A percentile compares a stretch with the other conserved stretches of the same genome.
These are phyloP conservation scores for Hippopotamyrus pictus DNA, from an alignment of 2,797 vertebrate genomes.

Conservation along the genomic window DNA sequence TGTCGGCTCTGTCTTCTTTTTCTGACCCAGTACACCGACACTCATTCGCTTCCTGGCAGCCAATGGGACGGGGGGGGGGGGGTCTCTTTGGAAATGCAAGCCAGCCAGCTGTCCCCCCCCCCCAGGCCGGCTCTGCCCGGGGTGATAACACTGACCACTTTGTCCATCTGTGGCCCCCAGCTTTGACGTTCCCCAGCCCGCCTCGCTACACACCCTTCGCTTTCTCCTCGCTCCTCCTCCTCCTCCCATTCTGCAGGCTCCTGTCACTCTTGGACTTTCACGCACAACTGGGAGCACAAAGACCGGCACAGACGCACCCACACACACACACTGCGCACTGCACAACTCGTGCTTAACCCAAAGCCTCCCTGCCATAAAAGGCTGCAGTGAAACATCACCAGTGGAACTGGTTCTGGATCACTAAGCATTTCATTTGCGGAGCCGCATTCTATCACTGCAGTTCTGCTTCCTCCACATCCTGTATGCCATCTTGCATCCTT, in stretches of 20 bases:
- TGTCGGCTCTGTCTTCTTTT: too few relatives aligned
- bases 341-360: background rate
- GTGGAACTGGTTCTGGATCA: background rate
- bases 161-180: constrained; percentile 34
- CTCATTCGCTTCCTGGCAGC: background rate
- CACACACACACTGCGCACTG: background rate
- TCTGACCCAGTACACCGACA: too few relatives aligned
- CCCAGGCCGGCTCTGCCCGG: constrained; percentile 35
- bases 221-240: constrained; percentile 17
- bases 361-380: background rate
- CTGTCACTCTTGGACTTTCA: background rate
- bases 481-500: background rate
- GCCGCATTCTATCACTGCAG: background rate
- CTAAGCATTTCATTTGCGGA: background rate
- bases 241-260: constrained; percentile 7
- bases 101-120: constrained; percentile 59
- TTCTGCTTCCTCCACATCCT: background rate
- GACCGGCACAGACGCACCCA: background rate
- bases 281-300: constrained; percentile 2
- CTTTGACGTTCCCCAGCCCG: constrained; percentile 32
- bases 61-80: background rate
- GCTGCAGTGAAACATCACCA: background rate
- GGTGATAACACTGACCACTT: constrained; percentile 51
- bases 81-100: constrained; percentile 54
- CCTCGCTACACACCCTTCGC: constrained; percentile 8